phyloP scores from a whole-genome alignment of 2,888 invertebrate species.

The Xanthia togata region DNA sequence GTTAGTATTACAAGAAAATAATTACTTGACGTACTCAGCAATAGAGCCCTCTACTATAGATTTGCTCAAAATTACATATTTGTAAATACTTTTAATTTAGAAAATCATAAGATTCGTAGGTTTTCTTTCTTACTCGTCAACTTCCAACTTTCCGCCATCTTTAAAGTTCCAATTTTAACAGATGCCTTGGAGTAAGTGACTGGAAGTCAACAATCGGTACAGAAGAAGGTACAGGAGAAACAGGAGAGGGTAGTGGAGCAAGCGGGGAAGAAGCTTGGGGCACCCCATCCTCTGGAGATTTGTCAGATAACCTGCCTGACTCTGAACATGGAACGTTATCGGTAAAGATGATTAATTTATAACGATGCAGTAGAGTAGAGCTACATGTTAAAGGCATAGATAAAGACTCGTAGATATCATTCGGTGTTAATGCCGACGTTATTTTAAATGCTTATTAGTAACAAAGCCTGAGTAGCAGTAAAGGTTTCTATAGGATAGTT shows the following conservation, averaged over 20 bases:
- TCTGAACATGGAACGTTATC: conserved; percentile 92
- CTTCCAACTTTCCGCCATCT: neutral
- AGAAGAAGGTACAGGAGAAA: conserved; percentile 92
- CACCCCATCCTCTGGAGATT: conserved; percentile 96
- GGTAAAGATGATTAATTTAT: conserved; percentile 80
- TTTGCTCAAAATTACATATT: conserved; percentile 3
- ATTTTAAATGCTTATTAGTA: neutral
- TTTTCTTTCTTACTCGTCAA: neutral
- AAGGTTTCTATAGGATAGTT: neutral
- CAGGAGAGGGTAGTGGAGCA: conserved; percentile 95
- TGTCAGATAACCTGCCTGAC: conserved; percentile 93
- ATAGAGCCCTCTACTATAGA: conserved; percentile 27
- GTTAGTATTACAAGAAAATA: neutral
- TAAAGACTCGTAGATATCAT: neutral
- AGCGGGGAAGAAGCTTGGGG: conserved; percentile 97
- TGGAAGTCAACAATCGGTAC: conserved; percentile 88
- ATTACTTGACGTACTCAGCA: neutral
- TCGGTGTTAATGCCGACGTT: neutral
- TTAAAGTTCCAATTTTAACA: conserved; percentile 55
- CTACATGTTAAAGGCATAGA: neutral
- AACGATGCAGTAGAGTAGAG: neutral
- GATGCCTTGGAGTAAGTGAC: conserved; percentile 90
- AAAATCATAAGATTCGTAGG: neutral
- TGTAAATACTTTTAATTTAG: conserved; percentile 2
- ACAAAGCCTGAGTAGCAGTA: neutral